phyloP scores from a whole-genome alignment of 2,797 vertebrate genomes.

The Triplophysa bombifrons region DNA sequence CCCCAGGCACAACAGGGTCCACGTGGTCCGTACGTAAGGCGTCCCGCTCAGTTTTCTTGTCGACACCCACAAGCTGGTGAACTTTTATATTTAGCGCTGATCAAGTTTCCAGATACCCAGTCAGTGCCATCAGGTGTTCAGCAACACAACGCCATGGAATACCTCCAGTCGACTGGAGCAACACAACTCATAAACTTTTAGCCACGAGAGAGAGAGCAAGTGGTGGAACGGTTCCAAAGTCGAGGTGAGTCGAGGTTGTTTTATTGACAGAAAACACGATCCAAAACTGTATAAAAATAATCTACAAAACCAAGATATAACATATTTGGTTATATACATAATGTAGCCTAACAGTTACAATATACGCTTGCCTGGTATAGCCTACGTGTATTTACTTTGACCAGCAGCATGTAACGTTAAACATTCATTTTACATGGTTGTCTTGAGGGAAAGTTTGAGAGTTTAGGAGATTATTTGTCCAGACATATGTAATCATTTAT shows the following conservation, averaged over 20 bases:
- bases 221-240: background rate
- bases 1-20: background rate
- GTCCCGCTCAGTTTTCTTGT: conserved; percentile 33
- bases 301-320: background rate
- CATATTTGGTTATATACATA: too few relatives aligned
- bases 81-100: conserved; percentile 78
- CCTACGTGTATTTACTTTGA: too few relatives aligned
- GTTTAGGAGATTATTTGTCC: background rate
- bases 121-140: conserved; percentile 60
- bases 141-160: conserved; percentile 58
- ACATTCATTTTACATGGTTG: too few relatives aligned
- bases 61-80: conserved; percentile 58
- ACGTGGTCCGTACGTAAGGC: background rate
- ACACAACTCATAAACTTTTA: conserved; percentile 3
- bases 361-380: too few relatives aligned
- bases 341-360: too few relatives aligned
- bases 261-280: too few relatives aligned
- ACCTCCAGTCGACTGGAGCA: background rate
- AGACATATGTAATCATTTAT: too few relatives aligned
- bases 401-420: too few relatives aligned
- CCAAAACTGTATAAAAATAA: background rate
- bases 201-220: background rate
- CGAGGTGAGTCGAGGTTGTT: conserved; percentile 27
- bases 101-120: conserved; percentile 70
- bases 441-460: background rate